Percentiles rank a stretch among this genome's conserved stretches.
Evolutionary conservation across 2,113 vertebrate species (phyloP).

Genomic region (Setophaga coronata): DNA sequence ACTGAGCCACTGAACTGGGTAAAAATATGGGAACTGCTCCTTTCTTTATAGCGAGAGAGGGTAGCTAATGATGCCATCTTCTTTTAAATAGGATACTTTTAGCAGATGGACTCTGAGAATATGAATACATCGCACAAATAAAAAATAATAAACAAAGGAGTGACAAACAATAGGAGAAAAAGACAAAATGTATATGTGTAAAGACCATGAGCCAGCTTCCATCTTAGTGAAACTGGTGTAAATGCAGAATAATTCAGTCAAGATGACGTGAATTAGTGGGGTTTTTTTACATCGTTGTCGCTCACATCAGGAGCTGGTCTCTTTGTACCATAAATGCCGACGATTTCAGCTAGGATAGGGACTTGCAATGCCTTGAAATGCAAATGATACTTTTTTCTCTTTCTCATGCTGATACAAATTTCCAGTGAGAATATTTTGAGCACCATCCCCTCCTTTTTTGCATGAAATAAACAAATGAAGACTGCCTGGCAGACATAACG

Average conservation of each 20-base stretch:
- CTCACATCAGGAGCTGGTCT: background rate
- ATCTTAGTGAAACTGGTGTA: background rate
- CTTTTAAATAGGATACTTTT: constrained; percentile 75
- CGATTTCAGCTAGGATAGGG: background rate
- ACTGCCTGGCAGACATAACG: background rate
- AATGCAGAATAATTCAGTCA: constrained; percentile 12
- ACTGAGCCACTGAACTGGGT: constrained; percentile 76
- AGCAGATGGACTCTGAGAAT: constrained; percentile 80
- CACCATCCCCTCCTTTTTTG: background rate
- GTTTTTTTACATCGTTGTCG: background rate
- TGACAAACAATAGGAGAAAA: constrained; percentile 12
- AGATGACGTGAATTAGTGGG: background rate
- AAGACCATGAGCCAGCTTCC: background rate
- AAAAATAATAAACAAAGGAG: constrained; percentile 53
- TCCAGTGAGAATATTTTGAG: constrained; percentile 11
- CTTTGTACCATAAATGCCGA: background rate
- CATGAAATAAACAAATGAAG: constrained; percentile 20
- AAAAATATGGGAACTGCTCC: constrained; percentile 75
- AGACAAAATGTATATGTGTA: background rate
- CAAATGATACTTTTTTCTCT: background rate
- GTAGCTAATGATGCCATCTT: constrained; percentile 68
- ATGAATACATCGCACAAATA: constrained; percentile 67
- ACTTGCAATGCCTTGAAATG: constrained; percentile 35
- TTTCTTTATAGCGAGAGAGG: constrained; percentile 72
- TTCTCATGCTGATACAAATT: constrained; percentile 5